phyloP scores from a whole-genome alignment of 2,888 invertebrate species.

The Drosophila atripex region DNA sequence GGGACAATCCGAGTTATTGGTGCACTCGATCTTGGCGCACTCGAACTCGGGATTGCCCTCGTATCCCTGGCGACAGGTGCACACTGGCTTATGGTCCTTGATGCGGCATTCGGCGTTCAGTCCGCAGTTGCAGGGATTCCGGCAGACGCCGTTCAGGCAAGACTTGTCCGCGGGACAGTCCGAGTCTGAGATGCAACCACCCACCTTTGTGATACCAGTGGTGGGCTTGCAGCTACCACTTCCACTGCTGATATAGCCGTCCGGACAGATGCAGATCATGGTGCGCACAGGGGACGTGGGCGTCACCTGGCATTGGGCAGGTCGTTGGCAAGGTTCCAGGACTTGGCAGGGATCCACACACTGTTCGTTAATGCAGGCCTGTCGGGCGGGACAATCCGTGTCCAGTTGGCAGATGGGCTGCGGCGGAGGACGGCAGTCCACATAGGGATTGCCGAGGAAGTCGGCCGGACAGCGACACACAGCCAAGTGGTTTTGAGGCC shows the following conservation, averaged over 20 bases:
- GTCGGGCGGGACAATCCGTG: slow-evolving; percentile 90
- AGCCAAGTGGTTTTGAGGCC: slow-evolving; percentile 91
- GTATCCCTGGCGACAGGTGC: slow-evolving; percentile 92
- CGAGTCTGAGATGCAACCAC: slow-evolving; percentile 89
- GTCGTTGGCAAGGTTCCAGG: slow-evolving; percentile 91
- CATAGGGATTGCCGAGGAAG: slow-evolving; percentile 91
- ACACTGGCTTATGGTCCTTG: slow-evolving; percentile 93
- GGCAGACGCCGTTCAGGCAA: slow-evolving; percentile 91
- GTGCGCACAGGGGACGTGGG: slow-evolving; percentile 93
- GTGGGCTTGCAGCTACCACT: slow-evolving; percentile 91
- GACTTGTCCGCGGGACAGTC: slow-evolving; percentile 92
- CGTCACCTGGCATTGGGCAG: slow-evolving; percentile 92
- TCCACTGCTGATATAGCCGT: slow-evolving; percentile 93
- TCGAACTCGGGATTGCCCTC: slow-evolving; percentile 93
- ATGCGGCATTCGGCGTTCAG: slow-evolving; percentile 93
- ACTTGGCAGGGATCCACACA: slow-evolving; percentile 93
- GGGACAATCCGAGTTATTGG: slow-evolving; percentile 90
- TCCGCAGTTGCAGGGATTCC: slow-evolving; percentile 93
- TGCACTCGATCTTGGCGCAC: slow-evolving; percentile 90
- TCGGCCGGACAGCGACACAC: slow-evolving; percentile 93
- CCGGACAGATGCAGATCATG: slow-evolving; percentile 95
- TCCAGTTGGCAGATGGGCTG: slow-evolving; percentile 92
- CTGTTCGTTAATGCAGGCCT: slow-evolving; percentile 92
- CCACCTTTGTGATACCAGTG: slow-evolving; percentile 86
- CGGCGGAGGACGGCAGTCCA: slow-evolving; percentile 90